Percentiles rank a stretch among this genome's conserved stretches.
phyloP scores from a whole-genome alignment of 2,113 vertebrate genomes.

The Ophiodon elongatus region DNA sequence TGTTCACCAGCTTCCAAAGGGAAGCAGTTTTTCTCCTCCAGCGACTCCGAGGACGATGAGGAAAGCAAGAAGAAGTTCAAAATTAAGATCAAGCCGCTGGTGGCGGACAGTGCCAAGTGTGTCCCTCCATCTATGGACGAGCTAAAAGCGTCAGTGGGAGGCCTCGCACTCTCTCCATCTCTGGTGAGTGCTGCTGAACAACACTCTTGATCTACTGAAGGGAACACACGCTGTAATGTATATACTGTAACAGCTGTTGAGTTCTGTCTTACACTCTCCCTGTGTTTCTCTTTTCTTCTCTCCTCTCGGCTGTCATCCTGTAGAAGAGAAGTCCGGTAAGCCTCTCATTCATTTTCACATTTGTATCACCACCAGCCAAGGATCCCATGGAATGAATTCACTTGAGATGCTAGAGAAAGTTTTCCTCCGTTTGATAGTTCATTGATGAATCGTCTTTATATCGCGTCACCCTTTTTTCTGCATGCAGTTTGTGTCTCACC shows the following conservation, averaged over 20 bases:
- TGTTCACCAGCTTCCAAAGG: slow-evolving; percentile 89
- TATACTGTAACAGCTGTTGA: not conserved
- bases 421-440: not conserved
- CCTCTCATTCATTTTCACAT: slow-evolving; percentile 22
- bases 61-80: slow-evolving; percentile 96
- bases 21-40: slow-evolving; percentile 97
- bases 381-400: slow-evolving; percentile 53
- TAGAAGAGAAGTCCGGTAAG: slow-evolving; percentile 99
- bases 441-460: not conserved
- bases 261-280: slow-evolving; percentile 39
- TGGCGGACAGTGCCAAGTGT: slow-evolving; percentile 88
- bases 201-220: slow-evolving; percentile 11
- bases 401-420: not conserved
- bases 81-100: slow-evolving; percentile 95
- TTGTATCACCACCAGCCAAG: not conserved
- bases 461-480: not conserved
- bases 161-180: slow-evolving; percentile 94
- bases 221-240: not conserved
- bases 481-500: slow-evolving; percentile 33
- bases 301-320: slow-evolving; percentile 65
- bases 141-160: slow-evolving; percentile 94
- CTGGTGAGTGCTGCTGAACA: slow-evolving; percentile 87
- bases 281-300: slow-evolving; percentile 34
- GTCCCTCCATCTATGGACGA: slow-evolving; percentile 91
- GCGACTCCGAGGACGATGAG: slow-evolving; percentile 96